Evolutionary conservation across 2,888 invertebrate species (phyloP).

Genomic region (Eupithecia exiguata): DNA sequence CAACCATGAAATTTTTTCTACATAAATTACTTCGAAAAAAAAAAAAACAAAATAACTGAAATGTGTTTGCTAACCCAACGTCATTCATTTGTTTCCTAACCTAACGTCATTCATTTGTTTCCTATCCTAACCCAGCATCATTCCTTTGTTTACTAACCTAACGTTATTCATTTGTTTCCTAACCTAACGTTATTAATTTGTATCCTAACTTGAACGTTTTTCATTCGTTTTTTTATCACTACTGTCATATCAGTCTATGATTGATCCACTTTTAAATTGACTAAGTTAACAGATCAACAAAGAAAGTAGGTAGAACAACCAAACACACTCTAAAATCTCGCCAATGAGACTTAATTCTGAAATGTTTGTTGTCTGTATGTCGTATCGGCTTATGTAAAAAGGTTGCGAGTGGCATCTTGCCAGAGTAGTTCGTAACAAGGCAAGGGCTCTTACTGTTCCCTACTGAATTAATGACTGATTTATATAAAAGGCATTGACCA

Average conservation of each 20-base stretch:
- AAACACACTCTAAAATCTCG: background rate
- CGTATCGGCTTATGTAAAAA: conserved; percentile 8
- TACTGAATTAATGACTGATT: conserved; percentile 14
- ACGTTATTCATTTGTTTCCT: too few species aligned
- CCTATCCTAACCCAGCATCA: too few species aligned
- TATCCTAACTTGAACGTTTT: too few species aligned
- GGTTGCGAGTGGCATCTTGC: conserved; percentile 12
- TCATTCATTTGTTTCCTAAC: too few species aligned
- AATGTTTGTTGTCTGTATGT: background rate
- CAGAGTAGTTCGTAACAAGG: conserved; percentile 16
- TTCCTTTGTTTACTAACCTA: too few species aligned
- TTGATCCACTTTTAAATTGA: background rate
- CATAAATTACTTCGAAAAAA: too few species aligned
- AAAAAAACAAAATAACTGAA: too few species aligned
- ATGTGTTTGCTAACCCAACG: too few species aligned
- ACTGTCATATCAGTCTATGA: background rate
- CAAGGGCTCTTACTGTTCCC: conserved; percentile 5
- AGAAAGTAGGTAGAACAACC: background rate
- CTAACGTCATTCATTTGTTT: too few species aligned
- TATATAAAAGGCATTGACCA: conserved; percentile 3
- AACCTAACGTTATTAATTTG: too few species aligned
- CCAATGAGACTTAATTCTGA: background rate
- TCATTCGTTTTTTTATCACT: background rate
- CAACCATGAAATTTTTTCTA: too few species aligned
- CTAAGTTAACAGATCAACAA: background rate